A percentile compares a stretch with the other conserved stretches of the same genome.
These are phyloP conservation scores for Diglossa cyanea DNA, from an alignment of 2,797 vertebrate species.

Conservation along the genomic window DNA sequence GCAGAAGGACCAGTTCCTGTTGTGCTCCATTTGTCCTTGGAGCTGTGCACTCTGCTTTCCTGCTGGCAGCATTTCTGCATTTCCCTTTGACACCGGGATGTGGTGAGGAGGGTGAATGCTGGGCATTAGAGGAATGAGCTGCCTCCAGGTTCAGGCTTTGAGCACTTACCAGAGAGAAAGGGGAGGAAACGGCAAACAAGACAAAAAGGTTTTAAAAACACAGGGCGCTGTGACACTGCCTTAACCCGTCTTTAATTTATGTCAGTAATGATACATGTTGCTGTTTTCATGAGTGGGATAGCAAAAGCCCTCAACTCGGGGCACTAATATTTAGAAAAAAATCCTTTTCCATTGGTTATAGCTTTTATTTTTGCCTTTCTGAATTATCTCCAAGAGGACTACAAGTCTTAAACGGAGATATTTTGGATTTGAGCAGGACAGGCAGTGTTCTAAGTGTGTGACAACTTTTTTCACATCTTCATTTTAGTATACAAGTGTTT, in stretches of 20 bases:
- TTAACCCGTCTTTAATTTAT: background rate
- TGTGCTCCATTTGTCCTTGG: background rate
- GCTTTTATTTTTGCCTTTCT: background rate
- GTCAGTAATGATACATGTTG: background rate
- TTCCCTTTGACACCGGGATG: background rate
- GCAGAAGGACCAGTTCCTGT: background rate
- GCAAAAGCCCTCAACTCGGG: background rate
- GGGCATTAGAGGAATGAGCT: background rate
- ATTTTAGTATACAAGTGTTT: background rate
- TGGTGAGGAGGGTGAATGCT: background rate
- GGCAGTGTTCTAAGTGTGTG: background rate
- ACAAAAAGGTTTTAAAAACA: background rate
- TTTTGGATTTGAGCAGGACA: background rate
- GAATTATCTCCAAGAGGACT: background rate
- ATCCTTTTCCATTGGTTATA: background rate
- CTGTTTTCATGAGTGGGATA: background rate
- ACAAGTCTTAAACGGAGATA: background rate
- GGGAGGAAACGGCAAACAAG: background rate
- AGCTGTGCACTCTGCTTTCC: background rate
- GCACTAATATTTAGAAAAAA: background rate
- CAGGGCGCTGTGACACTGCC: rapidly evolving
- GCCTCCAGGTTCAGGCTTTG: background rate
- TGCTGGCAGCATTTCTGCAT: background rate
- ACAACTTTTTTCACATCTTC: background rate
- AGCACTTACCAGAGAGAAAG: background rate